A percentile compares a stretch with the other conserved stretches of the same genome.
Conservation (phyloP, 1,140 invertebrate genomes). For the Habropoda laboriosa region DNA sequence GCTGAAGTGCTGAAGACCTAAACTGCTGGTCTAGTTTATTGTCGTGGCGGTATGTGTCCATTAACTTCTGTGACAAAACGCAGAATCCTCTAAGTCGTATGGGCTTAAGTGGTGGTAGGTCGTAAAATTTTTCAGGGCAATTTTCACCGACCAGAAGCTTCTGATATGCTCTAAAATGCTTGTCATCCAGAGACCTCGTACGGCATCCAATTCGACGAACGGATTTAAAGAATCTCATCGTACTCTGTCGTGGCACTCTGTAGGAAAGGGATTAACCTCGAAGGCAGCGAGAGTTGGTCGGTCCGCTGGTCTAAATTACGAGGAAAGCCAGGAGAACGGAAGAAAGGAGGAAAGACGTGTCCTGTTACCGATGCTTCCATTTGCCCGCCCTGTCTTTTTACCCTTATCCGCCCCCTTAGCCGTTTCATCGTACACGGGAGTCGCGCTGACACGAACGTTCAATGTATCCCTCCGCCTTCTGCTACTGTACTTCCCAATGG, state of each 20-base stretch:
- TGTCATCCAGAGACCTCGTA: not conserved
- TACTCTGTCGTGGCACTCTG: not conserved
- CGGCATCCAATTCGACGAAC: not conserved
- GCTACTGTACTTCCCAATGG: not conserved
- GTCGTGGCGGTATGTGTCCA: no score
- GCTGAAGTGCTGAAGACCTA: not conserved
- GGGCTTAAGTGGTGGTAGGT: not conserved
- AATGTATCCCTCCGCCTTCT: not conserved
- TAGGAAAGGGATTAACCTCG: slow-evolving; percentile 7
- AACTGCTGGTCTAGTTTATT: not conserved
- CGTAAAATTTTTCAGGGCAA: not conserved
- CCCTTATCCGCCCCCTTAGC: slow-evolving; percentile 34
- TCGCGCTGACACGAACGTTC: slow-evolving; percentile 1
- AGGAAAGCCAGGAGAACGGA: slow-evolving; percentile 14
- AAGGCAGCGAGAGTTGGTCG: not conserved
- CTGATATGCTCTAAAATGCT: not conserved
- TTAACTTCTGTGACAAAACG: not conserved
- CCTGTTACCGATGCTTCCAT: slow-evolving; percentile 33
- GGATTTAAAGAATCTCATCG: not conserved
- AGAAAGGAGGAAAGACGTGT: slow-evolving; percentile 26
- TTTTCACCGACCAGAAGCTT: not conserved
- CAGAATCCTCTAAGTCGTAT: not conserved
- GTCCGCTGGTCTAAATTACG: slow-evolving; percentile 44
- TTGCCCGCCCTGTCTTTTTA: slow-evolving; percentile 35
- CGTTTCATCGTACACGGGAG: slow-evolving; percentile 10